These are phyloP conservation scores for Blastobasis lacticolella DNA, from an alignment of 2,888 invertebrate species.

Conservation along the genomic window DNA sequence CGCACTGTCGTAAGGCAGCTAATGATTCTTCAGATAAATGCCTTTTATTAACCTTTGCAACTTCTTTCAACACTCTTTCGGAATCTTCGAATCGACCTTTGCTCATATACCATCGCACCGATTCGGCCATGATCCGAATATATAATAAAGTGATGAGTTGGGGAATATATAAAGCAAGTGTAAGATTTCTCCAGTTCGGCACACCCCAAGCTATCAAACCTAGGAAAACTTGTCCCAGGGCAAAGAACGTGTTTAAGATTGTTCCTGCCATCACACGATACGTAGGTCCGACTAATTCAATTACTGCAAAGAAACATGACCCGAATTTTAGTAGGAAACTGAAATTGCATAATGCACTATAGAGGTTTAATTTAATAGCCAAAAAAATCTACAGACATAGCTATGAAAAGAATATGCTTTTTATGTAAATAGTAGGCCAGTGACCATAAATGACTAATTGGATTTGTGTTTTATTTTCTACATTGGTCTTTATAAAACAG, in stretches of 20 bases:
- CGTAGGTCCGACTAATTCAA: slow-evolving; percentile 83
- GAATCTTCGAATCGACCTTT: slow-evolving; percentile 79
- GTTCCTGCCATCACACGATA: slow-evolving; percentile 80
- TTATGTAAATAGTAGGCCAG: no score
- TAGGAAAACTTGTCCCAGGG: slow-evolving; percentile 78
- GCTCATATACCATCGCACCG: slow-evolving; percentile 81
- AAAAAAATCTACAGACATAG: no score
- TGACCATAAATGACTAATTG: no score
- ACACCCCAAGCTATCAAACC: slow-evolving; percentile 80
- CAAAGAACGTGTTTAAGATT: slow-evolving; percentile 79
- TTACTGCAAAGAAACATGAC: slow-evolving; percentile 54
- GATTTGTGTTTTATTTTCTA: no score
- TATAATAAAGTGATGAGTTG: slow-evolving; percentile 76
- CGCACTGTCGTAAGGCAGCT: slow-evolving; percentile 26
- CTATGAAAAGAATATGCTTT: no score
- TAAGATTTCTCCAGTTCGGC: slow-evolving; percentile 79
- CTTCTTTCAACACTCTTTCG: slow-evolving; percentile 72
- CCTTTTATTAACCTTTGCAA: slow-evolving; percentile 75
- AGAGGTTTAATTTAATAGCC: no score
- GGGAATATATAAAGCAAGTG: slow-evolving; percentile 78
- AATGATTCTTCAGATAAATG: slow-evolving; percentile 40
- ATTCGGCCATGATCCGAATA: slow-evolving; percentile 78
- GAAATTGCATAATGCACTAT: no score
- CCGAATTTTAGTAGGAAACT: no score
- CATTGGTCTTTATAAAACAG: no score